A percentile compares a stretch with the other conserved stretches of the same genome.
Evolutionary conservation across 1,140 invertebrate species (phyloP).

Genomic region (Heliothis virescens): DNA sequence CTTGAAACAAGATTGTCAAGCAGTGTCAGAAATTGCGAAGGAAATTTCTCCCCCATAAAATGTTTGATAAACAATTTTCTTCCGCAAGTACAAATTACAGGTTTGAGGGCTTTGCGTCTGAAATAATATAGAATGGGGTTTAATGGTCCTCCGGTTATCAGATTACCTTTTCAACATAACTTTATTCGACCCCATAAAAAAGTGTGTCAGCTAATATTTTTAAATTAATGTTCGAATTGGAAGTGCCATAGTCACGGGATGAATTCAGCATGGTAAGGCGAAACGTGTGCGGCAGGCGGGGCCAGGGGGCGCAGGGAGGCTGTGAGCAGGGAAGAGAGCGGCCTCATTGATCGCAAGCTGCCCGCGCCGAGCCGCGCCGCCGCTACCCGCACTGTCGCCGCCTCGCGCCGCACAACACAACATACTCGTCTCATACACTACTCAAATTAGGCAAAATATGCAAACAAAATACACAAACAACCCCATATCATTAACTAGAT

Average conservation of each 20-base stretch:
- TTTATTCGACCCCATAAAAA: slow-evolving; percentile 32
- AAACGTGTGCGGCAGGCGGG: slow-evolving; percentile 51
- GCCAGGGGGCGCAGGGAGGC: slow-evolving; percentile 55
- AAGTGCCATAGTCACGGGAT: slow-evolving; percentile 71
- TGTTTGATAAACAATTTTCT: slow-evolving; percentile 23
- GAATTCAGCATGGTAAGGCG: slow-evolving; percentile 62
- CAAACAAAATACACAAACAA: slow-evolving; percentile 4
- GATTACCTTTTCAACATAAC: slow-evolving; percentile 43
- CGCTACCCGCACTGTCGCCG: slow-evolving; percentile 49
- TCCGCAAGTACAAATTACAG: slow-evolving; percentile 13
- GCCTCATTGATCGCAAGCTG: slow-evolving; percentile 78
- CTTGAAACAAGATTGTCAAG: neutral
- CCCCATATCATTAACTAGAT: neutral
- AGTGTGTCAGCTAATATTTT: slow-evolving; percentile 60
- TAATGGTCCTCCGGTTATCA: slow-evolving; percentile 44
- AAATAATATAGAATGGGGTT: slow-evolving; percentile 47
- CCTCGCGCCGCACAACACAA: slow-evolving; percentile 27
- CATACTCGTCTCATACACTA: slow-evolving; percentile 28
- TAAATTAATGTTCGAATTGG: slow-evolving; percentile 69
- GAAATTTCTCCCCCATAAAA: slow-evolving; percentile 13
- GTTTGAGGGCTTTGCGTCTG: slow-evolving; percentile 19
- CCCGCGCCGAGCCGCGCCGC: slow-evolving; percentile 56
- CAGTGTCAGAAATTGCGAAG: neutral
- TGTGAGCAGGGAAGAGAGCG: slow-evolving; percentile 60
- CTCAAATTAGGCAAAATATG: neutral